Evolutionary conservation across 2,113 vertebrate species (phyloP).

Genomic region (Oreochromis aureus): DNA sequence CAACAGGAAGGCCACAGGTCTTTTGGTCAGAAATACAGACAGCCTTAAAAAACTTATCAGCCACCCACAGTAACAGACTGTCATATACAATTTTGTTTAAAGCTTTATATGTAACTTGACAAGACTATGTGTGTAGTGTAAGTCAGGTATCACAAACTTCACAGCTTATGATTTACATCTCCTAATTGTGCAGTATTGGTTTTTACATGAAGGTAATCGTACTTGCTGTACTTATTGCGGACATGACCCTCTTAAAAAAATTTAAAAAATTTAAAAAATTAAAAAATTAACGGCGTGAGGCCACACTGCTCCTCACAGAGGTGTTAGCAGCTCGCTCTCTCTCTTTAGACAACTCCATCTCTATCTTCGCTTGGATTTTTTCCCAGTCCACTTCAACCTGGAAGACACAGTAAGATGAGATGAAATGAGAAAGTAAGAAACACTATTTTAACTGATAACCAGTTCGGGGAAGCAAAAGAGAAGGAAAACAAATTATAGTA

Average conservation of each 20-base stretch:
- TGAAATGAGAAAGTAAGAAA: background rate
- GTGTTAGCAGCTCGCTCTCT: slow-evolving; percentile 73
- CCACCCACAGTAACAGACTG: background rate
- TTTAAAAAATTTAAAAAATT: background rate
- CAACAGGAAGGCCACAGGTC: background rate
- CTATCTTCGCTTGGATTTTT: slow-evolving; percentile 94
- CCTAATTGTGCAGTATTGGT: background rate
- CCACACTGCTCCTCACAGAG: slow-evolving; percentile 65
- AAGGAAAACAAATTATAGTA: background rate
- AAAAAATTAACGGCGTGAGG: slow-evolving; percentile 41
- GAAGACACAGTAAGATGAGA: background rate
- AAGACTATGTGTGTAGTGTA: background rate
- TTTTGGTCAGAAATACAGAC: background rate
- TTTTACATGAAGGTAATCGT: background rate
- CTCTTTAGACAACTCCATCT: slow-evolving; percentile 90
- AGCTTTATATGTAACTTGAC: background rate
- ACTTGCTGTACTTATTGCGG: background rate
- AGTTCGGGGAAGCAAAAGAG: background rate
- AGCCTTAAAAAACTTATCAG: background rate
- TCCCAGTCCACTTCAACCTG: slow-evolving; percentile 96
- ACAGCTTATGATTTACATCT: background rate
- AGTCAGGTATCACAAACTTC: background rate
- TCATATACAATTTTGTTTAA: background rate
- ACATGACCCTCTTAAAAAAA: background rate
- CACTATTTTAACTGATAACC: background rate